Base-by-base conservation (phyloP, 2,113 vertebrate genomes). In the Sinocyclocheilus grahami region DNA sequence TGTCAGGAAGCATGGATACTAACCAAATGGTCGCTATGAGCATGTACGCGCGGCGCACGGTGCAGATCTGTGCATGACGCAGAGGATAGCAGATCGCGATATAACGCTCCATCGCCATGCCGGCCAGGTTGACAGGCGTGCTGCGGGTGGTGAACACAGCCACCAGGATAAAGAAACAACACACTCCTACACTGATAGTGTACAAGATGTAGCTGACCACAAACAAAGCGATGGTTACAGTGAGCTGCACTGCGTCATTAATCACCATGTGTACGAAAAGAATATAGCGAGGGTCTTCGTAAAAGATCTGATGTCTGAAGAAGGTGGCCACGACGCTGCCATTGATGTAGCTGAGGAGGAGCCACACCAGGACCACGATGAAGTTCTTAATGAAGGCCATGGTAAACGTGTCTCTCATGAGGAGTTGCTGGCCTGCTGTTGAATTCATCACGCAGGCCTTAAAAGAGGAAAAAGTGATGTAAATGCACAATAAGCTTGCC, bases 211-310 rank as follows among this genome's bases (percentile, higher is more conserved):
- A 95, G 87, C 95, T 95, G n/a, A 94, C 87, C 74, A 95, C 0
- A 2, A 93, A 93, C 2, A 95, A 87, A 0, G 75, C 85, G 83
- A 93, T 20, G 48, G 93, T 93, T 58, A 94, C 88, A 0, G 93
- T 94, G 42, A 95, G 92, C 89, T 94, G 93, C 46, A 95, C 46
- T 55, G 82, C 92, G 1, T 95, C 93, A 11, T 93, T 95, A 13
- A 95, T 91, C 79, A 95, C 94, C 94, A 95, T 95, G 88, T 95
- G 94, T 89, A 94, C 94, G 91, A 95, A 95, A 39, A 95, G 93
- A 86, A 95, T 94, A 87, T 95, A 95, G 30, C 93, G 93, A 16
- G 94, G 92, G 87, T 95, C 92, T 33, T 93, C 92, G 11, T 93
- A 91, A 63, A 95, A 94, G 0, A 48, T 60, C 89, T 92, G 92